phyloP scores from a whole-genome alignment of 2,888 invertebrate genomes.

The Julus scandinavius region DNA sequence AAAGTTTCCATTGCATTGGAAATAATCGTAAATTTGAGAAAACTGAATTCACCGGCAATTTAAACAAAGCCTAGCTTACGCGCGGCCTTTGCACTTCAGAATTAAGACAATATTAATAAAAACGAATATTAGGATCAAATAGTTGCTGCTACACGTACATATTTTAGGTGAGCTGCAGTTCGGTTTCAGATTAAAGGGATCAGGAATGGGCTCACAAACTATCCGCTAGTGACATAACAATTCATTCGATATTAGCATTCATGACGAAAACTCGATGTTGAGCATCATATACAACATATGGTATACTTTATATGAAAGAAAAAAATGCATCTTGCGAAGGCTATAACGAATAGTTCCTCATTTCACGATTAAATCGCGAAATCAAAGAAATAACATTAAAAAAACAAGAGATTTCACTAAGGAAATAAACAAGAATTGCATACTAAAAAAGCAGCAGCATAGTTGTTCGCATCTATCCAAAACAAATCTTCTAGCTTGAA shows the following conservation, averaged over 20 bases:
- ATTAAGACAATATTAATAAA: background rate
- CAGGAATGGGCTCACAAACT: slow-evolving; percentile 21
- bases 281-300: slow-evolving; percentile 45
- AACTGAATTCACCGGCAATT: background rate
- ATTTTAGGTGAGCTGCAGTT: background rate
- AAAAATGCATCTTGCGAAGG: slow-evolving; percentile 28
- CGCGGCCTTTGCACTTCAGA: background rate
- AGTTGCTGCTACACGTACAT: background rate
- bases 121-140: background rate
- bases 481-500: background rate
- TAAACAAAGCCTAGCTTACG: background rate
- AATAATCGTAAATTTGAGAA: background rate
- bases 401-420: background rate
- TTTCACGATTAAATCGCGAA: slow-evolving; percentile 4
- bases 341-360: background rate
- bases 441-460: slow-evolving; percentile 8
- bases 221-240: background rate
- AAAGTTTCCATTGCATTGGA: background rate
- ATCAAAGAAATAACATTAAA: background rate
- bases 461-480: background rate
- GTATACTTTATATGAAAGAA: slow-evolving; percentile 31
- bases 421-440: slow-evolving; percentile 4
- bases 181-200: background rate
- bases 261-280: slow-evolving; percentile 19
- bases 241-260: background rate